These are phyloP conservation scores for Raja brachyura DNA, from an alignment of 2,113 vertebrate species.

Conservation along the genomic window DNA sequence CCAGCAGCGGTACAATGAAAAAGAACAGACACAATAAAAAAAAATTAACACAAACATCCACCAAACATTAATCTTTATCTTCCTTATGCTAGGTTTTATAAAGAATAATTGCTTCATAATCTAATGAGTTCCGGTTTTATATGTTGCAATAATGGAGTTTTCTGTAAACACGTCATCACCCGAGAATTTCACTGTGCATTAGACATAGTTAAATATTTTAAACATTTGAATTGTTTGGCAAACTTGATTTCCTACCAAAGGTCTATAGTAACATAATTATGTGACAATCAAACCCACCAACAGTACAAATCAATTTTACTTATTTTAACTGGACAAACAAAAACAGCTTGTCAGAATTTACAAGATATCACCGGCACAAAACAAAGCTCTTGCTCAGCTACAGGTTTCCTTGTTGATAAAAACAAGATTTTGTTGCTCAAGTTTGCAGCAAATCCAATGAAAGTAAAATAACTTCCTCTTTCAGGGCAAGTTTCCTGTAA, in stretches of 20 bases:
- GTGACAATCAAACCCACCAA: not conserved
- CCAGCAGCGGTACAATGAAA: too few relatives aligned
- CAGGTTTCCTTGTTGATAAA: too few relatives aligned
- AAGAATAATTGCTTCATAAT: not conserved
- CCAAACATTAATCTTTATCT: too few relatives aligned
- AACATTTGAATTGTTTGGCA: too few relatives aligned
- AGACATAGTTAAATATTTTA: not conserved
- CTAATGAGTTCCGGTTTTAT: not conserved
- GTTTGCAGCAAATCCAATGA: not conserved
- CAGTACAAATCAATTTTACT: too few relatives aligned
- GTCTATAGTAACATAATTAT: not conserved
- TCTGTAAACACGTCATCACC: not conserved
- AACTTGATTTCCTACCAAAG: not conserved
- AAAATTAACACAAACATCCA: too few relatives aligned
- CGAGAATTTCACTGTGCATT: not conserved
- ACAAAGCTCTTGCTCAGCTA: not conserved
- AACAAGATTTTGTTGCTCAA: too few relatives aligned
- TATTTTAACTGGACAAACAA: not conserved
- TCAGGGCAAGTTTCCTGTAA: not conserved
- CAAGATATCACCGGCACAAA: too few relatives aligned
- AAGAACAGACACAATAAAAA: too few relatives aligned
- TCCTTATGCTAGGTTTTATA: not conserved
- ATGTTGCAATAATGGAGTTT: constrained; percentile 20
- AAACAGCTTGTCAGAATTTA: not conserved
- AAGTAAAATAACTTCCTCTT: not conserved